Evolutionary conservation across 2,113 vertebrate genomes (phyloP), one percentile per base, ranked within the genome.

Genomic region (Chaetodon trifascialis): DNA sequence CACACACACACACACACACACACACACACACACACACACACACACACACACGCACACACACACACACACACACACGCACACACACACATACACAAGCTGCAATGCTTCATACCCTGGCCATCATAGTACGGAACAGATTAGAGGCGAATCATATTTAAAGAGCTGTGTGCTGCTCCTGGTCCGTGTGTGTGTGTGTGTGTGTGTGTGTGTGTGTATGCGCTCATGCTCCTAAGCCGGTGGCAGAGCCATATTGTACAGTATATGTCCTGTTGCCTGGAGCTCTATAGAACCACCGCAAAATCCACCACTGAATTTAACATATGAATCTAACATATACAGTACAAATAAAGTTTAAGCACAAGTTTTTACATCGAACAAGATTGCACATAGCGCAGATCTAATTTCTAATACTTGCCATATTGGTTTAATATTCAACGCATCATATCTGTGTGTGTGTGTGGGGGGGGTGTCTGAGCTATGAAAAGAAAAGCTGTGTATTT

Each of bases 91-190:
- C n/a, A n/a, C n/a, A n/a, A n/a, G 15, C 56, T 81, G 71, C 49
- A 76, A 66, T 82, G 68, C 78, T 38, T 85, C 80, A 77, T 83
- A 78, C 81, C 76, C 73, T 69, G 80, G 82, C 65, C 81, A 76
- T 91, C 78, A 74, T 83, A 76, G 66, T 58, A 80, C 14, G 3
- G 76, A 86, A 80, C 78, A 91, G 91, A 87, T 88, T 88, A 91
- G 54, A 83, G 71, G 30, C 38, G 2, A 90, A 86, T 82, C 44
- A 88, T 76, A 86, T 91, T 87, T 82, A 73, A 88, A 88, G 69
- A 84, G 73, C 58, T 38, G 38, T 79, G 78, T 76, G 49, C 40
- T 63, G n/a, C 65, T 76, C 3, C 46, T 19, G 34, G 11, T 70
- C 19, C 69, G 25, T 51, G 10, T 54, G 55, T 44, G 8, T 34